Conservation (phyloP, 2,888 invertebrate species). For the Dynastes maya region DNA sequence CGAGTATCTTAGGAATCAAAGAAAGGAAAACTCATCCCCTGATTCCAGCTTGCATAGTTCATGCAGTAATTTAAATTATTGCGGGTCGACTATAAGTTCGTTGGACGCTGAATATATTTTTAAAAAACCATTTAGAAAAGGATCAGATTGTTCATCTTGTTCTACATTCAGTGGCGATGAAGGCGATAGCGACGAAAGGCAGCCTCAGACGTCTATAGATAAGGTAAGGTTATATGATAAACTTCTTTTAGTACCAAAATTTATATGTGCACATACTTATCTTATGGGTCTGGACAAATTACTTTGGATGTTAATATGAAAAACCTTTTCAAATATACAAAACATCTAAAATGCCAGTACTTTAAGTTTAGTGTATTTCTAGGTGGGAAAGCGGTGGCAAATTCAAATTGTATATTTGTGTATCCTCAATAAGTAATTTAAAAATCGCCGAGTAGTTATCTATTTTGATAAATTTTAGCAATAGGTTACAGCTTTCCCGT, state of each 20-base stretch:
- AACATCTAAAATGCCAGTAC: too few species aligned
- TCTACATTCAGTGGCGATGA: slow-evolving; percentile 84
- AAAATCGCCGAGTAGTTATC: too few species aligned
- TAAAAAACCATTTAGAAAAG: slow-evolving; percentile 77
- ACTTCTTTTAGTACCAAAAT: background rate
- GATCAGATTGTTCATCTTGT: slow-evolving; percentile 84
- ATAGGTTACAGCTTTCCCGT: too few species aligned
- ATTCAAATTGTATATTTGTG: too few species aligned
- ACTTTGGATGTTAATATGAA: too few species aligned
- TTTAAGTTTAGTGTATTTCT: too few species aligned
- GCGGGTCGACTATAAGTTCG: slow-evolving; percentile 74
- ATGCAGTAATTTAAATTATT: slow-evolving; percentile 75
- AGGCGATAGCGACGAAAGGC: slow-evolving; percentile 70
- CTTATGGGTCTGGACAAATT: background rate
- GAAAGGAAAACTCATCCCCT: slow-evolving; percentile 68
- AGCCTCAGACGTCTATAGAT: slow-evolving; percentile 30
- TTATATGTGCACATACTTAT: too few species aligned
- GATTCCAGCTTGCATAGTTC: slow-evolving; percentile 76
- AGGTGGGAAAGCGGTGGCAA: too few species aligned
- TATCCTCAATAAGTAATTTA: too few species aligned
- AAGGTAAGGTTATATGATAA: slow-evolving; percentile 41
- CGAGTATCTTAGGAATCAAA: slow-evolving; percentile 73
- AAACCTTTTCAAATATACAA: too few species aligned
- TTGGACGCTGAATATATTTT: slow-evolving; percentile 72
- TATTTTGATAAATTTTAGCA: too few species aligned